Conservation (phyloP, 1,140 invertebrate genomes). For the Bombus sibiricus region DNA sequence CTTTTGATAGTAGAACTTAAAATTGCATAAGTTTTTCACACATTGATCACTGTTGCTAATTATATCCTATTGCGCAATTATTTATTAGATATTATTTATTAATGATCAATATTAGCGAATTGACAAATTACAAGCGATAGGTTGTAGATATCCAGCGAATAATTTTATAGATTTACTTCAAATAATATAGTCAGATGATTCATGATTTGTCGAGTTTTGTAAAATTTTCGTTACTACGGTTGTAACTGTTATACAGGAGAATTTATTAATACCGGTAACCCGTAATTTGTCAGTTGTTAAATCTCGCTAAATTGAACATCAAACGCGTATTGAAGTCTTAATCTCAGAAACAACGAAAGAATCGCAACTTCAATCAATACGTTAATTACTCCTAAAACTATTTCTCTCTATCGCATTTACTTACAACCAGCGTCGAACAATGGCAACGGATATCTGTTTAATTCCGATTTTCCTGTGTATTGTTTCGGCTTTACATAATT, state of each 20-base stretch:
- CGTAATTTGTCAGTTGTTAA: neutral
- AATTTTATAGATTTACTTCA: neutral
- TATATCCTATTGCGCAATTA: neutral
- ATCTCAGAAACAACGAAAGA: neutral
- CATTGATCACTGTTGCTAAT: neutral
- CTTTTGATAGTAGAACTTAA: neutral
- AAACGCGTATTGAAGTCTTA: neutral
- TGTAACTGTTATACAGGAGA: neutral
- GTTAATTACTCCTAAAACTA: neutral
- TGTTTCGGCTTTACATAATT: conserved; percentile 29
- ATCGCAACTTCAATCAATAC: neutral
- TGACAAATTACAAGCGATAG: neutral
- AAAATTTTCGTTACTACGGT: neutral
- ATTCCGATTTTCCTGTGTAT: neutral
- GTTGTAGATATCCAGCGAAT: neutral
- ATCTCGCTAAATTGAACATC: neutral
- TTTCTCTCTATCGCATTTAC: neutral
- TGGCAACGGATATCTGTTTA: neutral
- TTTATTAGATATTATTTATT: neutral
- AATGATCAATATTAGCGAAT: neutral
- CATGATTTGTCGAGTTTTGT: neutral
- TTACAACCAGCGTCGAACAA: neutral
- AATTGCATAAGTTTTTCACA: neutral
- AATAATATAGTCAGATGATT: neutral
- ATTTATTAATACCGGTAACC: neutral